Conservation (phyloP, 2,113 vertebrate genomes). For the Cyanoderma ruficeps region DNA sequence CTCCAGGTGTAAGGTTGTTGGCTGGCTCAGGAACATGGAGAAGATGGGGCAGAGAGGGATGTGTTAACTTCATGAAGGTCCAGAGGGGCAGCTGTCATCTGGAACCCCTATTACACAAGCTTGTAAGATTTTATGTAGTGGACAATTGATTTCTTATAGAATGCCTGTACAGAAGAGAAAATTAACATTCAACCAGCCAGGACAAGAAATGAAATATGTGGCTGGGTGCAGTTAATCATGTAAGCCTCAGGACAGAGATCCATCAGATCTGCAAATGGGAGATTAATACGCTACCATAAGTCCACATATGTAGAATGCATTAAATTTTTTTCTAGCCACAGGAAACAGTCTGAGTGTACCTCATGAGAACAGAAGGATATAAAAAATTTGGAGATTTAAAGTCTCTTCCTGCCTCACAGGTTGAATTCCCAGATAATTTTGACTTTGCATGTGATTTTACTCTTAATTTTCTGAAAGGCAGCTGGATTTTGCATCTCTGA, state of each 20-base stretch:
- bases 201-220: slow-evolving; percentile 42
- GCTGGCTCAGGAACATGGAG: background rate
- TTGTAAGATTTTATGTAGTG: background rate
- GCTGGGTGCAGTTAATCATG: slow-evolving; percentile 20
- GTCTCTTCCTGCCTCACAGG: background rate
- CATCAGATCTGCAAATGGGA: slow-evolving; percentile 26
- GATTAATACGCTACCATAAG: background rate
- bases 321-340: background rate
- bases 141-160: slow-evolving; percentile 41
- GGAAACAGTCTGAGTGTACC: background rate
- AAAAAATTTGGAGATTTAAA: background rate
- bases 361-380: background rate
- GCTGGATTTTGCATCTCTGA: background rate
- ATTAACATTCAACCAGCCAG: slow-evolving; percentile 43
- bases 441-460: background rate
- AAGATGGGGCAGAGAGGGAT: background rate
- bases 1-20: background rate
- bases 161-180: slow-evolving; percentile 11
- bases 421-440: slow-evolving; percentile 9
- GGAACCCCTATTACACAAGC: background rate
- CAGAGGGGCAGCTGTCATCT: background rate
- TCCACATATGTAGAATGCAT: background rate
- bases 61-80: background rate
- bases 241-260: slow-evolving; percentile 33
- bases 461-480: background rate